Evolutionary conservation across 2,888 invertebrate species (phyloP), one percentile per base, ranked within the genome.

Genomic region (Parascotia fuliginaria): DNA sequence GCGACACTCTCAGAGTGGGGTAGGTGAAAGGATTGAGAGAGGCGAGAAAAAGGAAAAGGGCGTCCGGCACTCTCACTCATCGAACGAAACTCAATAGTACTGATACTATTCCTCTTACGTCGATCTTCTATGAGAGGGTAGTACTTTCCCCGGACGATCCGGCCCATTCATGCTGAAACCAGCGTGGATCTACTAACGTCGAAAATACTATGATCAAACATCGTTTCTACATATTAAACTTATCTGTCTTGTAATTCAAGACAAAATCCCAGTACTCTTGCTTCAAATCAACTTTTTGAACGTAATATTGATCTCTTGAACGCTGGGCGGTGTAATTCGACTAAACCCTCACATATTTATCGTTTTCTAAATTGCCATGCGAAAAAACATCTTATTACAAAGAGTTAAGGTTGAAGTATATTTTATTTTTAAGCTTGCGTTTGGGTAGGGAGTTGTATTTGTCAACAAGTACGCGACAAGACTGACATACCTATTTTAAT

Each of bases 271-370:
- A 55, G 53, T 68, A 70, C 75, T 79, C 75, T 63, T 75, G 73
- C 77, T 80, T 78, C 78, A 81, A 81, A 83, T 80, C 79, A 75
- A 79, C 78, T 82, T 81, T 80, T 82, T 76, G 77, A 82, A 81
- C 80, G 77, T 79, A 80, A 75, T 83, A 84, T 85, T 83, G 83
- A 80, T 75, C 75, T 78, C 75, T 73, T 71, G 75, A 80, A 65
- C 72, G 67, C 62, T 61, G 65, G 68, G 74, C 66, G 71, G 70
- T 80, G 80, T 83, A 81, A 84, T 84, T 79, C 81, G 78, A 84
- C 79, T 81, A 83, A 78, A 64, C 72, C 55, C 55, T 41, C 37
- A 48, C 71, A 60, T 70, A 42, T 27, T 56, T 65, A 50, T 24
- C 16, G 37, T 19, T 0, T 45, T 41, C 36, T 2, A 9, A 14